Percentiles rank a stretch among this genome's conserved stretches.
phyloP scores from a whole-genome alignment of 1,140 invertebrate genomes.

The Lepidurus packardi region DNA sequence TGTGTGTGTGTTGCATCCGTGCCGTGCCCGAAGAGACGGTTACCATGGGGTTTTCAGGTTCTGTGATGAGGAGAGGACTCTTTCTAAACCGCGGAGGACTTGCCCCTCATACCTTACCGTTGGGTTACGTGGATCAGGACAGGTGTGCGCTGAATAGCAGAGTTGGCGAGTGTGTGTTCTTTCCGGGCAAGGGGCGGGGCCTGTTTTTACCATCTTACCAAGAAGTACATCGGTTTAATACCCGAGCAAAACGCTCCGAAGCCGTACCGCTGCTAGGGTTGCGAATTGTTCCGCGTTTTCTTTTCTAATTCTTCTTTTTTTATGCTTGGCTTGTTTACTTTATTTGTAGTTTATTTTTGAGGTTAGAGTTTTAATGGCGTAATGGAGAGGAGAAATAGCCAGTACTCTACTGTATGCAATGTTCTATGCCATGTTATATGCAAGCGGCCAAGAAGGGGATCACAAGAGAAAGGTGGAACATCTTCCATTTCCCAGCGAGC shows the following conservation, averaged over 20 bases:
- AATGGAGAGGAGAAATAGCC: not conserved
- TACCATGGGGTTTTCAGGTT: not conserved
- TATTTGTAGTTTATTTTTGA: no score
- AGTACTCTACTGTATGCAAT: not conserved
- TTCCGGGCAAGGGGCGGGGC: not conserved
- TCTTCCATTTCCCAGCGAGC: not conserved
- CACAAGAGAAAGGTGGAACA: slow-evolving; percentile 21
- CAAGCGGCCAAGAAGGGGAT: not conserved
- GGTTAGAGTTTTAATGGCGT: no score
- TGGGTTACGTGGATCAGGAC: slow-evolving; percentile 16
- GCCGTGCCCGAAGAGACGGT: not conserved
- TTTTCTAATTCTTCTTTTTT: no score
- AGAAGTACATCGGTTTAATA: no score
- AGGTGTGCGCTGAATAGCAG: slow-evolving; percentile 7
- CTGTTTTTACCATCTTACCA: no score
- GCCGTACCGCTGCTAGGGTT: no score
- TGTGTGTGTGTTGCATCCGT: not conserved
- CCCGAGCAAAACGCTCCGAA: no score
- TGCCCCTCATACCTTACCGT: not conserved
- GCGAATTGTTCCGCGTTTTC: no score
- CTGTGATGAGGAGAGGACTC: not conserved
- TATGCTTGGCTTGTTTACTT: no score
- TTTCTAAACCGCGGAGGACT: not conserved
- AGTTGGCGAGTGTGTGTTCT: slow-evolving; percentile 16
- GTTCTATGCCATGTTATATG: no score